A percentile compares a stretch with the other conserved stretches of the same genome.
Evolutionary conservation across 2,113 vertebrate genomes (phyloP).

Genomic region (Stomatorhinus ivindoensis): DNA sequence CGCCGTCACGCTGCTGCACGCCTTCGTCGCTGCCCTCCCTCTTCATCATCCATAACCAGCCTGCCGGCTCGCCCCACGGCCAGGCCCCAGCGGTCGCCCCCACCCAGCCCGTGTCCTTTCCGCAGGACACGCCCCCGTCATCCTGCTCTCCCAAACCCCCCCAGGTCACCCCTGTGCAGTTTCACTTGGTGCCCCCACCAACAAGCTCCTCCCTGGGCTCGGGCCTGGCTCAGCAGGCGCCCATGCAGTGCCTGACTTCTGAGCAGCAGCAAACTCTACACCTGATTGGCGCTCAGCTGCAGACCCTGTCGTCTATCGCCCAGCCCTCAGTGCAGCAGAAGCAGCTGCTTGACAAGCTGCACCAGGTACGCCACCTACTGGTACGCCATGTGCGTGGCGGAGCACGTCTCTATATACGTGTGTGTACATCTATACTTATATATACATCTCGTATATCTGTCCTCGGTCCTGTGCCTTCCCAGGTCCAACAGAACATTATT

Average conservation of each 20-base stretch:
- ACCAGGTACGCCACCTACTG: slow-evolving; percentile 64
- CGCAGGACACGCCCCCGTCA: slow-evolving; percentile 53
- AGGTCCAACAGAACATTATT: slow-evolving; percentile 79
- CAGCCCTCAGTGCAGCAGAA: slow-evolving; percentile 71
- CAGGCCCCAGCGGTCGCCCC: slow-evolving; percentile 49
- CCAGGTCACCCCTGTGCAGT: slow-evolving; percentile 51
- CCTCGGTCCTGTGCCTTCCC: neutral
- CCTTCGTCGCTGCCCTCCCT: slow-evolving; percentile 65
- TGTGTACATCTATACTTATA: no score
- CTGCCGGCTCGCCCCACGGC: slow-evolving; percentile 47
- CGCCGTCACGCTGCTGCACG: slow-evolving; percentile 72
- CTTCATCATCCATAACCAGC: slow-evolving; percentile 74
- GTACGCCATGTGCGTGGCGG: neutral
- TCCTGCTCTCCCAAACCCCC: slow-evolving; percentile 58
- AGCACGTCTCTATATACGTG: neutral
- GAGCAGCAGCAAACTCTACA: slow-evolving; percentile 79
- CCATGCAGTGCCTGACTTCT: slow-evolving; percentile 56
- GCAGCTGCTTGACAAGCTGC: slow-evolving; percentile 77
- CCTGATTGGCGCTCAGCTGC: slow-evolving; percentile 68
- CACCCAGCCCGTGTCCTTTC: slow-evolving; percentile 48
- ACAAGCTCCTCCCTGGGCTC: slow-evolving; percentile 32
- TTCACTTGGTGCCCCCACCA: slow-evolving; percentile 60
- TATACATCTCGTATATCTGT: no score
- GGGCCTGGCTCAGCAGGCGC: slow-evolving; percentile 57
- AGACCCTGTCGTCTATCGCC: slow-evolving; percentile 61